Conservation (phyloP, 2,113 vertebrate genomes). For the Podocnemis expansa region DNA sequence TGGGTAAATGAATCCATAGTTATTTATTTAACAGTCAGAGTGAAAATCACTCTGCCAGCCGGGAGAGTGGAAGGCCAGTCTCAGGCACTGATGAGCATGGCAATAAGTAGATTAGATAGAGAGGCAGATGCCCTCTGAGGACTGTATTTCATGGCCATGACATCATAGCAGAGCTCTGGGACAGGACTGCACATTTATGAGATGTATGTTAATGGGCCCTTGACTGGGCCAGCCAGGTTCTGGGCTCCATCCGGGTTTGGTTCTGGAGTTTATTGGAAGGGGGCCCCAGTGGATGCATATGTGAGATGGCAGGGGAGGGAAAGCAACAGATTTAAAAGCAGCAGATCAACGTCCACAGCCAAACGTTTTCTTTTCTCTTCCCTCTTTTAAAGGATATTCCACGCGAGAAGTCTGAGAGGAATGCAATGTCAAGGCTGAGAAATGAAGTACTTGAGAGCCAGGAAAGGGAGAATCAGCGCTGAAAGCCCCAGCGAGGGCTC, state of each 20-base stretch:
- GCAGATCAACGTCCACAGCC: neutral
- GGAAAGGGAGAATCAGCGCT: neutral
- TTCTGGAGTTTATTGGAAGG: neutral
- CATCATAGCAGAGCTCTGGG: neutral
- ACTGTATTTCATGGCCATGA: neutral
- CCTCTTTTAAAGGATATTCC: neutral
- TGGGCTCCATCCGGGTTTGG: neutral
- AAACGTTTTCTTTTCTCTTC: neutral
- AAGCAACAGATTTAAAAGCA: neutral
- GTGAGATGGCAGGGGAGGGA: neutral
- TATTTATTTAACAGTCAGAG: constrained; percentile 60
- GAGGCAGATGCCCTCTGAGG: neutral
- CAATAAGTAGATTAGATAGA: neutral
- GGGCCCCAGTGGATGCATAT: neutral
- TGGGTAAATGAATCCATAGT: constrained; percentile 15
- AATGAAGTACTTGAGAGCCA: neutral
- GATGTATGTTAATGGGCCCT: neutral
- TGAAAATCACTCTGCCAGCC: neutral
- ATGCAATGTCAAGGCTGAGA: neutral
- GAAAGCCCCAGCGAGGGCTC: neutral
- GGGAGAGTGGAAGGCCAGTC: constrained; percentile 11
- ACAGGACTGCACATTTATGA: neutral
- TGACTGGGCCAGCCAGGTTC: neutral
- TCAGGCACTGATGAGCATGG: neutral
- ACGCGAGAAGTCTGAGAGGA: neutral